phyloP scores from a whole-genome alignment of 1,140 invertebrate species.

The Metopolophium dirhodum region DNA sequence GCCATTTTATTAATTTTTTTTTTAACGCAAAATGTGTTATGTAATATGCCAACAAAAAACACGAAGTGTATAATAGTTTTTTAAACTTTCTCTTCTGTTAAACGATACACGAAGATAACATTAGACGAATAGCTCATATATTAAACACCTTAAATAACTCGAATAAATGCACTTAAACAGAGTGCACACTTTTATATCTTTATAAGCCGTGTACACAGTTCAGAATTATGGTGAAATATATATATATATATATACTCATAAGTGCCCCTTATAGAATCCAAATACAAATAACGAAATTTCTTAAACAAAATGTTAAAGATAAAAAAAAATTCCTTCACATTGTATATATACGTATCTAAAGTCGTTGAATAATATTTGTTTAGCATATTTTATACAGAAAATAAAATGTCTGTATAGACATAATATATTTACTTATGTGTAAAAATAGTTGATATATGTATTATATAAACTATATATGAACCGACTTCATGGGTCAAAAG shows the following conservation, averaged over 20 bases:
- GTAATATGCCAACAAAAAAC: background rate
- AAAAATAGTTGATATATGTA: background rate
- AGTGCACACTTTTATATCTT: background rate
- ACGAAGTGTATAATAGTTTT: background rate
- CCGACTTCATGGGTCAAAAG: background rate
- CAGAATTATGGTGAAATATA: background rate
- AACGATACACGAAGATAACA: background rate
- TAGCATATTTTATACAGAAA: background rate
- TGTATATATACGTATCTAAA: background rate
- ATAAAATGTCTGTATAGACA: background rate
- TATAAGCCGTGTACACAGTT: background rate
- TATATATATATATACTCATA: too few species aligned
- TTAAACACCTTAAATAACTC: background rate
- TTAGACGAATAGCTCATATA: background rate
- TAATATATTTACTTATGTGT: background rate
- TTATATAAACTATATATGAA: background rate
- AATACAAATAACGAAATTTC: background rate
- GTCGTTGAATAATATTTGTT: conserved; percentile 5
- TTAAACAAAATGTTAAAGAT: background rate
- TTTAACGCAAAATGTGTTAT: background rate
- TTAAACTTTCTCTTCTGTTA: background rate
- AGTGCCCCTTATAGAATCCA: background rate
- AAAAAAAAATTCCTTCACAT: background rate
- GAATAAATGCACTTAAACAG: background rate
- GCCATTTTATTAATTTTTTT: background rate